Base-by-base conservation (phyloP, 2,113 vertebrate genomes). In the Gymnarchus niloticus region DNA sequence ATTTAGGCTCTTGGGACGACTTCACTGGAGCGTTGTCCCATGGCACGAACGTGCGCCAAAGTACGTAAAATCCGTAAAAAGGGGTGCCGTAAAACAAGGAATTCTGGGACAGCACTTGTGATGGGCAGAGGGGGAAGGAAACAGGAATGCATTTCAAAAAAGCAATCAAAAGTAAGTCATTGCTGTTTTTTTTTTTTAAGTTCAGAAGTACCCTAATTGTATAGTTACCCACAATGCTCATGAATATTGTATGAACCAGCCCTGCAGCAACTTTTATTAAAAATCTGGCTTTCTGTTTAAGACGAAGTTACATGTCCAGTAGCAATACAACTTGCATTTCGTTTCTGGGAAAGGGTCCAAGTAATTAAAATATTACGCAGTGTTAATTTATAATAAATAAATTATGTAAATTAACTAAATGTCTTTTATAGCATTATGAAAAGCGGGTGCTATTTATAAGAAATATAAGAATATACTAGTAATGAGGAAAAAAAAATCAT, bases 351-450 rank as follows among this genome's bases (percentile, higher is more conserved):
- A 41, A 8, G 17, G 1, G 23, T 25, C 37, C 76, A 80, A 28
- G 57, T 65, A 80, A 86, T 61, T 61, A 81, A 82, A 82, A 51
- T 41, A 57, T 19, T 51, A 80, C 19, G 12, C 37, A 84, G 14
- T 52, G 48, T 21, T 37, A n/a, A 83, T 82, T 49, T 54, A 54
- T 19, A 81, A 81, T 81, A 81, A 81, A 52, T 52, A 33, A 81
- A 46, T 56, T 28, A 49, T 28, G 6, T 25, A 81, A 49, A 52
- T 46, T n/a, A 49, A 51, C 51, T 81, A 17, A 28, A 54, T 52
- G 10, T 48, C 8, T 33, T 81, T 81, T 81, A 54, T 81, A 28
- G 80, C 14, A 81, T 54, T 14, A 17, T 9, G 41, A 19, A 52
- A 81, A 28, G 14, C 41, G 33, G 41, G 33, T 41, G 65, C 1